These are phyloP conservation scores for Muntiacus reevesi DNA, from an alignment of 2,113 vertebrate species.

Conservation along the genomic window DNA sequence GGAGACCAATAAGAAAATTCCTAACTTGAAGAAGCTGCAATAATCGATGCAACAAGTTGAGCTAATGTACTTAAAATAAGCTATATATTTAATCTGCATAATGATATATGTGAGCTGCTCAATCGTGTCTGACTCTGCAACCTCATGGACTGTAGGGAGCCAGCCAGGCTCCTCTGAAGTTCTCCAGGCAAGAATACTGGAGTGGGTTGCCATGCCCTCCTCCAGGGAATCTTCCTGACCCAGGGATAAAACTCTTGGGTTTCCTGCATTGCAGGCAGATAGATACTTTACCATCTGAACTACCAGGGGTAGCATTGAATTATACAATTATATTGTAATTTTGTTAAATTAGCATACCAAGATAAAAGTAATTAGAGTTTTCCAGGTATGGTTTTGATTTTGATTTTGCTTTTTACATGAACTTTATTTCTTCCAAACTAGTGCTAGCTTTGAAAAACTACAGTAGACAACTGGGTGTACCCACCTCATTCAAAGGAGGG, in stretches of 20 bases:
- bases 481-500: accelerated
- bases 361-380: neutral
- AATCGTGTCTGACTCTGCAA: neutral
- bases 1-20: neutral
- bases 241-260: neutral
- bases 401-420: neutral
- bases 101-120: neutral
- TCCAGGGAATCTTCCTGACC: neutral
- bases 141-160: neutral
- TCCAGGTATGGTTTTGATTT: neutral
- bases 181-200: neutral
- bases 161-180: neutral
- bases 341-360: neutral
- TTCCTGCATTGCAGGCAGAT: neutral
- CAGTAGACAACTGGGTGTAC: no score
- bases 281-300: neutral
- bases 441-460: neutral
- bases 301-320: neutral
- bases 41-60: neutral
- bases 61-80: neutral
- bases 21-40: neutral
- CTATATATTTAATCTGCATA: neutral
- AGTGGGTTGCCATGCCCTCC: neutral
- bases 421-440: neutral
- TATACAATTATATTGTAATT: neutral